These are phyloP conservation scores for Augochlorella aurata DNA, from an alignment of 2,888 invertebrate genomes.

Conservation along the genomic window DNA sequence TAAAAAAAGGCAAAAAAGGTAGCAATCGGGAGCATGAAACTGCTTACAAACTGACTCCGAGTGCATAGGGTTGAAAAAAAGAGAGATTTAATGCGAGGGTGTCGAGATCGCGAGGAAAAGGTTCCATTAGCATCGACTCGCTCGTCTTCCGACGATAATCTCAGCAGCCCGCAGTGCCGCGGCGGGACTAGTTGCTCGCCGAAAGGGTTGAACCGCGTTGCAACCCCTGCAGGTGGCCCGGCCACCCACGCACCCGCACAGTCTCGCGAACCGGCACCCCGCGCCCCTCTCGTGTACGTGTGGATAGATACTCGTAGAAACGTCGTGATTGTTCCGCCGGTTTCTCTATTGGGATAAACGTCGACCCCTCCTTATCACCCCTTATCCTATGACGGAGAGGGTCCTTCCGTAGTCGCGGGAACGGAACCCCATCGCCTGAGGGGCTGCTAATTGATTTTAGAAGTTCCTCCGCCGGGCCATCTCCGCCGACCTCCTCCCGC, in stretches of 20 bases:
- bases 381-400: conserved; percentile 68
- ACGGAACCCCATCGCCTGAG: conserved; percentile 71
- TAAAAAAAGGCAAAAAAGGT: not conserved
- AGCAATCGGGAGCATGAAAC: no score
- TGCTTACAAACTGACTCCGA: not conserved
- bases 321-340: conserved; percentile 75
- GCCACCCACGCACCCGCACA: not conserved
- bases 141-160: conserved; percentile 52
- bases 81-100: not conserved
- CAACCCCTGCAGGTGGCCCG: conserved; percentile 37
- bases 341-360: conserved; percentile 76
- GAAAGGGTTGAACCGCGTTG: conserved; percentile 54
- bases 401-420: conserved; percentile 63
- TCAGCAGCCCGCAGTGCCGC: conserved; percentile 44
- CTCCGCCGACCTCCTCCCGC: conserved; percentile 33
- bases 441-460: conserved; percentile 81
- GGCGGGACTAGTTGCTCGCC: conserved; percentile 38
- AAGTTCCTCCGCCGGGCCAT: conserved; percentile 74
- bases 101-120: conserved; percentile 30
- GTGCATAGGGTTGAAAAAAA: not conserved
- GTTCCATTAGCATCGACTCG: conserved; percentile 36
- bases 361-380: conserved; percentile 71
- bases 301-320: conserved; percentile 60
- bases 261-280: not conserved
- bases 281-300: conserved; percentile 30